Evolutionary conservation across 2,113 vertebrate species (phyloP).

Genomic region (Platysteira castanea): DNA sequence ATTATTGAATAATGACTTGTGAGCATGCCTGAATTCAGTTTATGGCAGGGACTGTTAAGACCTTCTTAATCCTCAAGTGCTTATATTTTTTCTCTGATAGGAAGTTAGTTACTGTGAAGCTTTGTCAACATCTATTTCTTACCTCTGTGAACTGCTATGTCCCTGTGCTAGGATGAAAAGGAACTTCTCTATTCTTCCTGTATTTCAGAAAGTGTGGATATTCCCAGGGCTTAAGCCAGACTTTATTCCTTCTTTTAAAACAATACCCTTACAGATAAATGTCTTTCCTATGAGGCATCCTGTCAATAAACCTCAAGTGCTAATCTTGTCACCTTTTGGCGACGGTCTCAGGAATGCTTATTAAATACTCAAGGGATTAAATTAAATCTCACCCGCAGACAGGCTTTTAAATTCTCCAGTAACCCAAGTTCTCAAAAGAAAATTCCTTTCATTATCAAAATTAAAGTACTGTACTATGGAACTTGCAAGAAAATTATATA

Average conservation of each 20-base stretch:
- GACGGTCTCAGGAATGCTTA: slow-evolving; percentile 70
- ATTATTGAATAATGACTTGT: neutral
- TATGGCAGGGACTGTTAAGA: neutral
- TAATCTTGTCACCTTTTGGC: slow-evolving; percentile 71
- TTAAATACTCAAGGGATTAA: slow-evolving; percentile 74
- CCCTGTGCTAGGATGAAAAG: neutral
- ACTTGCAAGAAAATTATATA: slow-evolving; percentile 52
- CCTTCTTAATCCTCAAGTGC: neutral
- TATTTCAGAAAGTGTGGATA: slow-evolving; percentile 13
- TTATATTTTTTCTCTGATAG: neutral
- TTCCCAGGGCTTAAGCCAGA: slow-evolving; percentile 19
- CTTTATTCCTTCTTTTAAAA: slow-evolving; percentile 35
- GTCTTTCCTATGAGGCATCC: slow-evolving; percentile 39
- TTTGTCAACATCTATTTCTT: slow-evolving; percentile 10
- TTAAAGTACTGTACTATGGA: slow-evolving; percentile 43
- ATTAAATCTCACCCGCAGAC: slow-evolving; percentile 72
- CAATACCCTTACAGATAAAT: slow-evolving; percentile 45
- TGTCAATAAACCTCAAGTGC: slow-evolving; percentile 64
- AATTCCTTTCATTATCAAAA: slow-evolving; percentile 71
- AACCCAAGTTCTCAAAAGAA: slow-evolving; percentile 61
- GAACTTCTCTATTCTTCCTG: neutral
- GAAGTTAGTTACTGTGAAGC: neutral
- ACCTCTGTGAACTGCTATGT: neutral
- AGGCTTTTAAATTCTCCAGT: slow-evolving; percentile 59
- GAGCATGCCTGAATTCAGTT: neutral